Conservation (phyloP, 2,888 invertebrate genomes). For the Ophion slaviceki region DNA sequence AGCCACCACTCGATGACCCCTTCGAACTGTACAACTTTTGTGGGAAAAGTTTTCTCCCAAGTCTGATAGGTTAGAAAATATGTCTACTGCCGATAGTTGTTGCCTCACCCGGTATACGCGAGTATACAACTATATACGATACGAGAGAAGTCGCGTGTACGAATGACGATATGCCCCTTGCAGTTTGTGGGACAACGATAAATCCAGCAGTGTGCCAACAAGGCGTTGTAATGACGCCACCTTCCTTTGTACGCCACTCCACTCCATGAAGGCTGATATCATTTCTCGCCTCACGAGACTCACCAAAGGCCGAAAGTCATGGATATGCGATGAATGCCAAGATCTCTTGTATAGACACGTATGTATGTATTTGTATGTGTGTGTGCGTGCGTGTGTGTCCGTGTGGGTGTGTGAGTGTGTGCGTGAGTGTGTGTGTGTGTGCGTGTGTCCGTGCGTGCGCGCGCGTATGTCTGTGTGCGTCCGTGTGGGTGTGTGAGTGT, state of each 20-base stretch:
- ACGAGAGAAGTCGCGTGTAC: conserved; percentile 52
- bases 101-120: conserved; percentile 16
- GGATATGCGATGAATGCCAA: conserved; percentile 50
- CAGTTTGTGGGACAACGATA: conserved; percentile 70
- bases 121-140: conserved; percentile 36
- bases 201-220: conserved; percentile 70
- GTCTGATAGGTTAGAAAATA: too few relatives aligned
- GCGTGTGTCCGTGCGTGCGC: too few relatives aligned
- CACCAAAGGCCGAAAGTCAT: conserved; percentile 36
- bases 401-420: background rate
- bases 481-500: too few relatives aligned
- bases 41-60: too few relatives aligned
- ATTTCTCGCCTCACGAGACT: conserved; percentile 46
- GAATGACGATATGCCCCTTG: conserved; percentile 54
- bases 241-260: conserved; percentile 56
- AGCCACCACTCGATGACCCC: too few relatives aligned
- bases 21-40: too few relatives aligned
- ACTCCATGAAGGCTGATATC: conserved; percentile 52
- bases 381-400: background rate
- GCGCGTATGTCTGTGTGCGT: too few relatives aligned
- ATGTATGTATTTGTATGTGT: background rate
- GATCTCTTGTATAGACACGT: conserved; percentile 26
- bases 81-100: too few relatives aligned
- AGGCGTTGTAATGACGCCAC: conserved; percentile 72
- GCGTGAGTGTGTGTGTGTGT: too few relatives aligned